These are phyloP conservation scores for Eustalomyia histrio DNA, from an alignment of 2,888 invertebrate genomes.

Conservation along the genomic window DNA sequence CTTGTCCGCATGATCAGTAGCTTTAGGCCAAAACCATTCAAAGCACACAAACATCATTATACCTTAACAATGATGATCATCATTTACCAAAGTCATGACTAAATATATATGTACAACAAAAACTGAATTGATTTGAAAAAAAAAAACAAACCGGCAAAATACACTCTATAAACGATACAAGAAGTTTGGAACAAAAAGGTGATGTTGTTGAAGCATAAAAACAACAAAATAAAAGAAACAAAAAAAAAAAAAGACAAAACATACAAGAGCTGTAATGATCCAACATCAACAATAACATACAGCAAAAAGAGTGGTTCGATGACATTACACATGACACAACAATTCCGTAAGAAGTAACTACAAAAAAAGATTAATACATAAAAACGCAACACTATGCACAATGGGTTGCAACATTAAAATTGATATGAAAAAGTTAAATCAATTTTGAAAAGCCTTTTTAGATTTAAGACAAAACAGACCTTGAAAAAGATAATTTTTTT, in stretches of 20 bases:
- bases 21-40: constrained; percentile 42
- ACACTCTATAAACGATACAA: constrained; percentile 36
- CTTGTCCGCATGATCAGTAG: constrained; percentile 45
- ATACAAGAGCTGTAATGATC: constrained; percentile 43
- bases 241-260: background rate
- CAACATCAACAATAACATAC: constrained; percentile 35
- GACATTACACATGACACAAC: constrained; percentile 65
- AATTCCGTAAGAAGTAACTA: constrained; percentile 53
- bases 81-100: constrained; percentile 63
- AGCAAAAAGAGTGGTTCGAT: constrained; percentile 62
- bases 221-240: constrained; percentile 1
- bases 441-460: no score
- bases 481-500: no score
- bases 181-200: constrained; percentile 15
- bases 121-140: constrained; percentile 22
- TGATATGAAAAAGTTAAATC: no score
- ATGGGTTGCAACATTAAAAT: background rate
- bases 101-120: constrained; percentile 31
- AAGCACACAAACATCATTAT: constrained; percentile 33
- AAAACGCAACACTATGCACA: constrained; percentile 39
- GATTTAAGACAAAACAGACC: no score
- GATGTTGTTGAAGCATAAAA: constrained; percentile 20
- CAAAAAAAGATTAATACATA: constrained; percentile 15
- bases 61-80: constrained; percentile 46
- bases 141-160: constrained; percentile 48